Base-by-base conservation (phyloP, 2,888 invertebrate genomes). In the Agriotes lineatus region DNA sequence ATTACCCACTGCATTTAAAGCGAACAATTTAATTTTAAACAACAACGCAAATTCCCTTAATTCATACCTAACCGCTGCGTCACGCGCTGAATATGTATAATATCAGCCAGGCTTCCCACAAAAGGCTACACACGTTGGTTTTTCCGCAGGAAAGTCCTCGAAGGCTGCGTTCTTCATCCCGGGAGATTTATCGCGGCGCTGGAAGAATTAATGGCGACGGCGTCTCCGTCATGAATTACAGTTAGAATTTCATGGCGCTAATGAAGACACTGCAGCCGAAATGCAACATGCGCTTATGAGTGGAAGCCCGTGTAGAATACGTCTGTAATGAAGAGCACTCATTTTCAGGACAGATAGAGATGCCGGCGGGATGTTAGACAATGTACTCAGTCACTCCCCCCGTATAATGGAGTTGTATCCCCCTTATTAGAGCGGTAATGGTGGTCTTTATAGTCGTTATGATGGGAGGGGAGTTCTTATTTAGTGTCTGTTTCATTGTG, bases 391-490 rank as follows among this genome's bases (percentile, higher is more conserved):
- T 76, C 77, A 75, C 76, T 77, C 74, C 76, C 77, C 72, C 73
- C 68, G 68, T 75, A 78, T 80, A 82, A 82, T 82, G 78, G 80
- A 79, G 79, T 78, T 76, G 79, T 81, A 79, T 77, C 76, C 74
- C 76, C 80, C 75, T 80, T 81, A 82, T 81, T 80, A 81, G 80
- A 79, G 79, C 78, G 78, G 79, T 82, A 82, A 82, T 81, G 81
- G 79, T 78, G 80, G 81, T 80, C 82, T 81, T 81, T 82, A 81
- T 76, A 75, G 77, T 77, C 76, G 76, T 78, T 79, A 77, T 75
- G 79, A 79, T 76, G 76, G 74, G 77, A 72, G 73, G 75, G 74
- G 78, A 76, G 78, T 75, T 78, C 81, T 81, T 81, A 80, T 81
- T 80, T 80, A 81, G 80, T 80, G 80, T 79, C 79, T 79, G 80